These are phyloP conservation scores for Pelosia muscerda DNA, from an alignment of 2,888 invertebrate genomes.

Conservation along the genomic window DNA sequence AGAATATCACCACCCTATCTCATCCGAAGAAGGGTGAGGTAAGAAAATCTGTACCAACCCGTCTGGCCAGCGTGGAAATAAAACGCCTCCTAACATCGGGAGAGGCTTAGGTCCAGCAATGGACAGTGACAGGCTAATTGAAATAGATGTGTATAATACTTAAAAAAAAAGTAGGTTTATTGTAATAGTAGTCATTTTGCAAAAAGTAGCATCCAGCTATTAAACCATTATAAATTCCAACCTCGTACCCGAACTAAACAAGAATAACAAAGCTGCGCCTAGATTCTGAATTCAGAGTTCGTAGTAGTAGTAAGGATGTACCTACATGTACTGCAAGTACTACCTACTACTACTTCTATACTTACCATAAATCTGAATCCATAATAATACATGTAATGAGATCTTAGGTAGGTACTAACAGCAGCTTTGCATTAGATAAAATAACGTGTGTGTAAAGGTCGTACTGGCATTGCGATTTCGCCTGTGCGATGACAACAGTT, in stretches of 20 bases:
- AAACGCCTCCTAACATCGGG: no score
- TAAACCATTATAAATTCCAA: not conserved
- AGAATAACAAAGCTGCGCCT: not conserved
- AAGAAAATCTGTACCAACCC: no score
- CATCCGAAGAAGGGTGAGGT: no score
- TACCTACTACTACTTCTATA: conserved; percentile 1
- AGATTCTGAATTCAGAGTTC: not conserved
- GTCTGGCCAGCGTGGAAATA: no score
- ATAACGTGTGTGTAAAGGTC: conserved; percentile 46
- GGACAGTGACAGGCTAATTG: no score
- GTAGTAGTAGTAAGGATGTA: not conserved
- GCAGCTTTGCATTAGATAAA: not conserved
- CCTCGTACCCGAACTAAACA: not conserved
- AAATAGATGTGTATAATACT: no score
- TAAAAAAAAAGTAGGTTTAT: not conserved
- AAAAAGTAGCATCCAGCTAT: not conserved
- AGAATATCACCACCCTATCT: no score
- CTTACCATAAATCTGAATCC: not conserved
- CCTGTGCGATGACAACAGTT: conserved; percentile 57
- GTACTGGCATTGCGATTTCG: conserved; percentile 50
- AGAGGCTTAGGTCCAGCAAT: no score
- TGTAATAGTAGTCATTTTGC: not conserved
- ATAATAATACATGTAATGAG: not conserved
- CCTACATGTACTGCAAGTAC: no score
- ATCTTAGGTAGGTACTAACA: not conserved